Evolutionary conservation across 2,797 vertebrate species (phyloP).

Genomic region (Periophthalmus magnuspinnatus): DNA sequence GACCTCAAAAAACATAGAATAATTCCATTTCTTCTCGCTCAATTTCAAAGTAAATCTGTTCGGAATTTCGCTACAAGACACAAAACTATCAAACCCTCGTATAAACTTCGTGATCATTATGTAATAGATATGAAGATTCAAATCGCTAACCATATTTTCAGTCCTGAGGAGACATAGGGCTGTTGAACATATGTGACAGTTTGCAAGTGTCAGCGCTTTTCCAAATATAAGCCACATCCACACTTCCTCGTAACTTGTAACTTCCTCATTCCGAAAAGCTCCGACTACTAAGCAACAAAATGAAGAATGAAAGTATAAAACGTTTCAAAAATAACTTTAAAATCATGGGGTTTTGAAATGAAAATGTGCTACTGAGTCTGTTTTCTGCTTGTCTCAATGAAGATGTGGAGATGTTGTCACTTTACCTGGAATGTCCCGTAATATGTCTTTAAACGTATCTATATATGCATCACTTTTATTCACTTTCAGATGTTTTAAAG

Average conservation of each 20-base stretch:
- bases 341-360: not conserved
- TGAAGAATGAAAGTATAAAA: not conserved
- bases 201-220: constrained; percentile 45
- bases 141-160: not conserved
- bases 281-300: not conserved
- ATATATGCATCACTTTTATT: no score
- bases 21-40: not conserved
- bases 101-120: not conserved
- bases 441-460: no score
- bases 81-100: not conserved
- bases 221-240: constrained; percentile 12
- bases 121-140: not conserved
- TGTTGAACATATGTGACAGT: constrained; percentile 44
- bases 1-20: no score
- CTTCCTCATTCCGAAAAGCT: constrained; percentile 4
- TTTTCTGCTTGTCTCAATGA: not conserved
- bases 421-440: no score
- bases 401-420: no score
- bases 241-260: constrained; percentile 9
- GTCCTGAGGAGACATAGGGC: not conserved
- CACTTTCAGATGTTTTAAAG: no score
- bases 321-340: constrained; percentile 5
- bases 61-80: not conserved
- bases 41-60: not conserved
- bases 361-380: not conserved